These are phyloP conservation scores for Oreocharis arfaki DNA, from an alignment of 2,113 vertebrate genomes.

Conservation along the genomic window DNA sequence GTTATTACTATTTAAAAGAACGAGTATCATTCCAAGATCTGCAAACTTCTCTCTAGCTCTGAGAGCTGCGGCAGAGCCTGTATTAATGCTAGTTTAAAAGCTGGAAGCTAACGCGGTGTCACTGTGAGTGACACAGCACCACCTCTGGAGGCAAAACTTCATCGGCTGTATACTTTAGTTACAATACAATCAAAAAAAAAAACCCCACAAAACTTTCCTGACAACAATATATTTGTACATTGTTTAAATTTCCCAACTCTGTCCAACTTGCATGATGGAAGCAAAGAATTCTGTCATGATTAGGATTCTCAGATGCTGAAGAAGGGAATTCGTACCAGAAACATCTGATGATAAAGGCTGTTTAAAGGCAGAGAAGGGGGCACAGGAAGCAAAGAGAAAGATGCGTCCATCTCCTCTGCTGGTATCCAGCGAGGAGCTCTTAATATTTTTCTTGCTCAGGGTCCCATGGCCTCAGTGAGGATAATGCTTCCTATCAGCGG, in stretches of 20 bases:
- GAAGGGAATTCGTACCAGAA: conserved; percentile 69
- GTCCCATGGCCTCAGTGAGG: conserved; percentile 69
- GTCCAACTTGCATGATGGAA: conserved; percentile 52
- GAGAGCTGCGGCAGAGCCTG: conserved; percentile 65
- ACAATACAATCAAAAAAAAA: conserved; percentile 34
- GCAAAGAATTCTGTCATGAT: conserved; percentile 56
- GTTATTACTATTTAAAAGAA: conserved; percentile 62
- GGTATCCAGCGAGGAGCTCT: conserved; percentile 52
- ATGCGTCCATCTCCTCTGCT: conserved; percentile 44
- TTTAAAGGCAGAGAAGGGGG: conserved; percentile 45
- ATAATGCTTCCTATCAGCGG: conserved; percentile 84
- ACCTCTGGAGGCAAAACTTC: conserved; percentile 47
- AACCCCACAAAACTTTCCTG: background rate
- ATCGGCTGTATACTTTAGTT: conserved; percentile 30
- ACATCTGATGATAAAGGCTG: conserved; percentile 43
- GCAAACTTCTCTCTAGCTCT: conserved; percentile 63
- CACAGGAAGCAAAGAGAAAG: conserved; percentile 56
- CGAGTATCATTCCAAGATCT: conserved; percentile 50
- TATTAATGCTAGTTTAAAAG: conserved; percentile 72
- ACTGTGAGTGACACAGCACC: conserved; percentile 36
- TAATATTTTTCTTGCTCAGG: conserved; percentile 36
- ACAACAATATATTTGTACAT: conserved; percentile 54
- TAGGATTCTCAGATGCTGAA: conserved; percentile 66
- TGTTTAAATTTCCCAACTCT: conserved; percentile 48
- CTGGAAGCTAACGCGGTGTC: conserved; percentile 49